These are phyloP conservation scores for Halcyon badia DNA, from an alignment of 2,797 vertebrate genomes.

Conservation along the genomic window DNA sequence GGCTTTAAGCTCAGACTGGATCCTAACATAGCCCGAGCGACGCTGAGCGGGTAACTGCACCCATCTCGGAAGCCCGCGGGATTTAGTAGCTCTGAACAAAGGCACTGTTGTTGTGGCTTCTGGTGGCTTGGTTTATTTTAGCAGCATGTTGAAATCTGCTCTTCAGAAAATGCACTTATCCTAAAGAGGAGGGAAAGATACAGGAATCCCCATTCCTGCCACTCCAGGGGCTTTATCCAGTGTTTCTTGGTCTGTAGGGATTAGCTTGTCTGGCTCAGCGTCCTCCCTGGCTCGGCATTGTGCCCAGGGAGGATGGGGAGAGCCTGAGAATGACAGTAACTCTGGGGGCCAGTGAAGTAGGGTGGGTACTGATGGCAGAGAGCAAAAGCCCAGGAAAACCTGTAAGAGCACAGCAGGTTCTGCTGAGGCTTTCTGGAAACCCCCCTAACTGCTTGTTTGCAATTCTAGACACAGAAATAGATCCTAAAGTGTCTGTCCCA, in stretches of 20 bases:
- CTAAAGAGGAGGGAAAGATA: neutral
- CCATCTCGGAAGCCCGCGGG: rapidly evolving
- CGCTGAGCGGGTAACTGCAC: neutral
- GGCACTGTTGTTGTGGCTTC: neutral
- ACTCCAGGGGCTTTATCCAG: rapidly evolving
- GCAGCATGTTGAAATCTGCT: neutral
- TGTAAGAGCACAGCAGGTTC: neutral
- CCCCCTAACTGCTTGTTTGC: neutral
- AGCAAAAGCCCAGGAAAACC: neutral
- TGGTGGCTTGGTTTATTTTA: neutral
- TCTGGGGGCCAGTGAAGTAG: neutral
- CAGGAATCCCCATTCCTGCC: rapidly evolving
- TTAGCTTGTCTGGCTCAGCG: neutral
- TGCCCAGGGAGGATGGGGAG: neutral
- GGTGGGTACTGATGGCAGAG: neutral
- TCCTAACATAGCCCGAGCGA: neutral
- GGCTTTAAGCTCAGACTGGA: neutral
- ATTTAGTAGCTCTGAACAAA: neutral
- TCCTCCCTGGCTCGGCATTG: neutral
- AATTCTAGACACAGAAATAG: neutral
- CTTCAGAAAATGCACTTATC: neutral
- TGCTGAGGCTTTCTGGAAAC: neutral
- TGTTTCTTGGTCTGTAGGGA: neutral
- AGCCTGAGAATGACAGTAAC: neutral
- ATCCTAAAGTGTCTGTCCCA: neutral